phyloP scores from a whole-genome alignment of 2,797 vertebrate species.

The Benthosema pterotum region DNA sequence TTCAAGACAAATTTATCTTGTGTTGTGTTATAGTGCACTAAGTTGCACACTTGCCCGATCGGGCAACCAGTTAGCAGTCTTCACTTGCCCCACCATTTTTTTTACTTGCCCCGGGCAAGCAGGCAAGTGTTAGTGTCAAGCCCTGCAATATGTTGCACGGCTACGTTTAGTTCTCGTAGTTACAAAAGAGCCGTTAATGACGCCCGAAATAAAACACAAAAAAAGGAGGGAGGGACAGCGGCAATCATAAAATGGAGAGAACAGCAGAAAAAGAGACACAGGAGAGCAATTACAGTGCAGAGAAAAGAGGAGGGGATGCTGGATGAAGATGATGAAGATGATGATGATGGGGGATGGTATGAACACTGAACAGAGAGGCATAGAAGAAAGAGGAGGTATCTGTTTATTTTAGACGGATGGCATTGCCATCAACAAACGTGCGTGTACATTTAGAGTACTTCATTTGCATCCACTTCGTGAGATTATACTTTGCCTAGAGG shows the following conservation, averaged over 20 bases:
- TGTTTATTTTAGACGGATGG: not conserved
- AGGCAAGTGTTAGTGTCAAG: no score
- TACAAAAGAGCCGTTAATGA: slow-evolving; percentile 4
- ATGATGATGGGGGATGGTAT: not conserved
- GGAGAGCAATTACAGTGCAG: not conserved
- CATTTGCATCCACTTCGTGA: not conserved
- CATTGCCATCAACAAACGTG: not conserved
- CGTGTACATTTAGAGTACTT: not conserved
- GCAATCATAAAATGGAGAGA: slow-evolving; percentile 16
- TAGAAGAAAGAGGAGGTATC: not conserved
- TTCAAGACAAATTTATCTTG: no score
- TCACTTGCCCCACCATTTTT: no score
- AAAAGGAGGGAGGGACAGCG: slow-evolving; percentile 15
- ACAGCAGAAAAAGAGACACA: not conserved
- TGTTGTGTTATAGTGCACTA: no score
- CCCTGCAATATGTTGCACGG: no score
- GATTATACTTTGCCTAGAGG: no score
- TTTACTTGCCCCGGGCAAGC: no score
- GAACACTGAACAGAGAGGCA: not conserved
- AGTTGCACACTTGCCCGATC: no score
- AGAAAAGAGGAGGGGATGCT: not conserved
- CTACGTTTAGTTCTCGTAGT: no score
- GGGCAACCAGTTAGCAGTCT: no score
- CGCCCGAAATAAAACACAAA: not conserved
- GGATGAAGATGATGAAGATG: slow-evolving; percentile 2